Evolutionary conservation across 1,140 invertebrate species (phyloP).

Genomic region (Brachionus angularis): DNA sequence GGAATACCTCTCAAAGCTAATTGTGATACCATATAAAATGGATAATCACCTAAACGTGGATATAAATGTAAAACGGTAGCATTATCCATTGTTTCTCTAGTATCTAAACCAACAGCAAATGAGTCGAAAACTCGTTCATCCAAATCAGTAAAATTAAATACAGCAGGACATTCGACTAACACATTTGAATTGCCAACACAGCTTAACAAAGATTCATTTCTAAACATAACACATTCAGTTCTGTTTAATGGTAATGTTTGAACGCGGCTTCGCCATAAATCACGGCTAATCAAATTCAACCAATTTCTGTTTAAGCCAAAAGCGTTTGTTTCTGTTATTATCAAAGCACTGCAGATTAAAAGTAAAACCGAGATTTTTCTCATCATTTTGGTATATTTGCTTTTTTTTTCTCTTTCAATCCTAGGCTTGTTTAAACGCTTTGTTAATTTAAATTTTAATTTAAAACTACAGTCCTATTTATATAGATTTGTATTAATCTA

Average conservation of each 20-base stretch:
- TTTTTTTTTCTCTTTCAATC: too few species aligned
- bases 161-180: slow-evolving; percentile 17
- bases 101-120: slow-evolving; percentile 25
- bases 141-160: slow-evolving; percentile 7
- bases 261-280: slow-evolving; percentile 1
- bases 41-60: slow-evolving; percentile 15
- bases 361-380: too few species aligned
- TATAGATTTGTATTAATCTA: too few species aligned
- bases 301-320: not conserved
- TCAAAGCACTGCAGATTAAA: too few species aligned
- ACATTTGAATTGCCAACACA: not conserved
- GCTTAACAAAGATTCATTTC: not conserved
- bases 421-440: too few species aligned
- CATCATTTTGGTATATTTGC: too few species aligned
- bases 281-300: not conserved
- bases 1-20: not conserved
- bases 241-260: not conserved
- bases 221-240: slow-evolving; percentile 21
- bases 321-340: too few species aligned
- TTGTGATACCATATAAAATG: slow-evolving; percentile 16
- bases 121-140: slow-evolving; percentile 6
- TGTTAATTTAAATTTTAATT: too few species aligned
- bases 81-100: not conserved
- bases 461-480: too few species aligned
- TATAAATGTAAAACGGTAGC: not conserved